phyloP scores from a whole-genome alignment of 2,113 vertebrate species.

The Gasterosteus nipponicus region DNA sequence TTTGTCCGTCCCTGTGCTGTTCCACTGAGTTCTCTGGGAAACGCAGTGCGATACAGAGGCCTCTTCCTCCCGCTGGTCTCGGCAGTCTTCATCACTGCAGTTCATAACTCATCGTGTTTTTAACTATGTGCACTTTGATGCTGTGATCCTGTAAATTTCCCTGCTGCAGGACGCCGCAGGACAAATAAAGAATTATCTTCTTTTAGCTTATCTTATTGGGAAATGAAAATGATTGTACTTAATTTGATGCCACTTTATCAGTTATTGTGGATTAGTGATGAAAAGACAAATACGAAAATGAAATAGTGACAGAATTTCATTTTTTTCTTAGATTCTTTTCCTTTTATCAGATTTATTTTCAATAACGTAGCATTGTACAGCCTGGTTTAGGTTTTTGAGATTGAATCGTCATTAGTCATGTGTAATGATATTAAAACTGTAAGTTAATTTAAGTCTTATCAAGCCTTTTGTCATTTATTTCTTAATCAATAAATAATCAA shows the following conservation, averaged over 20 bases:
- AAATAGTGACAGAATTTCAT: neutral
- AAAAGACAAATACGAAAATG: neutral
- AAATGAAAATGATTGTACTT: neutral
- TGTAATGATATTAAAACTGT: neutral
- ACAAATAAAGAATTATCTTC: too few species aligned
- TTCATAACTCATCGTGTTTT: too few species aligned
- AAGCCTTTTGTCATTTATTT: neutral
- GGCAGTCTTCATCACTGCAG: neutral
- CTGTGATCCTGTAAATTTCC: too few species aligned
- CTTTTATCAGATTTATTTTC: neutral
- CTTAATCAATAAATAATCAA: conserved; percentile 43
- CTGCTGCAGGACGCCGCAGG: too few species aligned
- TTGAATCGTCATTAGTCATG: neutral
- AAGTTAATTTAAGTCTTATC: neutral
- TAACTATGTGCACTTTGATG: too few species aligned
- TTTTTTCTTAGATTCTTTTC: neutral
- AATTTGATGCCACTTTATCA: neutral
- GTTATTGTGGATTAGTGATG: neutral
- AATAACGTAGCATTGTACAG: neutral
- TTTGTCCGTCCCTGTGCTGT: conserved; percentile 38
- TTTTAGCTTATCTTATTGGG: neutral
- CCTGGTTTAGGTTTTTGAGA: neutral
- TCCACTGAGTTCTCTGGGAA: conserved; percentile 34
- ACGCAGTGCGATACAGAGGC: neutral
- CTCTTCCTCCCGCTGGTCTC: conserved; percentile 10